Evolutionary conservation across 2,888 invertebrate species (phyloP), one percentile per base, ranked within the genome.

Genomic region (Himalopsyche kuldschensis): DNA sequence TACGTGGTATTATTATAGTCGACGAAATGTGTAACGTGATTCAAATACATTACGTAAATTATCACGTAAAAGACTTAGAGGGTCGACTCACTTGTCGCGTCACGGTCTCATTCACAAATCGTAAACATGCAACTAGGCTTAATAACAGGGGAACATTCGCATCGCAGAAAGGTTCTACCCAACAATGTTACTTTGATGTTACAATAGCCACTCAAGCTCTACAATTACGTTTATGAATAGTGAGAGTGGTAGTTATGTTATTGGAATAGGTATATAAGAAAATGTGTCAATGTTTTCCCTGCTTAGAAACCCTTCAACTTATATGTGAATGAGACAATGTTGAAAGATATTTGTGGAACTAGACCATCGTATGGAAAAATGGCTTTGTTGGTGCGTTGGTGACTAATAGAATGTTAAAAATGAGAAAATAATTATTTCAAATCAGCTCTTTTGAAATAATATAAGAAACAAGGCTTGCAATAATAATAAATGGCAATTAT

Each of bases 211-310:
- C 55, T 55, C 2, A 20, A 4, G 4, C 55, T 55, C 24, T 5
- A 48, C 48, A 15, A 55, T 20, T n/a, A 8, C 20, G 55, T 55
- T 55, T 55, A 55, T 55, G 55, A 55, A 55, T 55, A 55, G 24
- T 4, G 10, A 3, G 55, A 55, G n/a, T 20, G n/a, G 55, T 20
- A n/a, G 55, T 55, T 55, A 55, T 55, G 55, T 10, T 55, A 55
- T n/a, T 55, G 6, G 31, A 32, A 27, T 75, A 17, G 77, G 17
- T 41, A n/a, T 17, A 77, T n/a, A 41, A 41, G 35, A 41, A 77
- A 77, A 41, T 48, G 78, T 78, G 78, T 78, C 78, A 78, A 46
- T 78, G 78, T 78, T 46, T 78, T 48, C 24, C 15, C 27, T 46
- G 46, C 78, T 78, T 78, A 78, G 78, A 78, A 78, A 30, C 78